phyloP scores from a whole-genome alignment of 53 echinoderm and acorn worm genomes.

The Holothuria leucospilota region DNA sequence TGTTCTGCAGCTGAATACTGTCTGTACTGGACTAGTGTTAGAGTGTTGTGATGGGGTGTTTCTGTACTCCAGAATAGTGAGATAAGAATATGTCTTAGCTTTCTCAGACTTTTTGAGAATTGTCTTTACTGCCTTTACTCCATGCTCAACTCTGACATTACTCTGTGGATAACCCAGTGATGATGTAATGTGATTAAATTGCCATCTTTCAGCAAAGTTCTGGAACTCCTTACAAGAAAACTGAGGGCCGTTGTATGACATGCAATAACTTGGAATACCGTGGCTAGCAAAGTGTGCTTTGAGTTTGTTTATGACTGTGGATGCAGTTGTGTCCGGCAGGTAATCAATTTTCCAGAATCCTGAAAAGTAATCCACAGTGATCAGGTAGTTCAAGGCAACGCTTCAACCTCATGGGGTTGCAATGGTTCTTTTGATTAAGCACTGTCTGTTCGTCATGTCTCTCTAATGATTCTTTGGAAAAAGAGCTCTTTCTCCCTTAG shows the following conservation, averaged over 20 bases:
- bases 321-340: slow-evolving; percentile 29
- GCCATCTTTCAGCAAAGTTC: slow-evolving; percentile 53
- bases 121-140: slow-evolving; percentile 38
- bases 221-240: slow-evolving; percentile 60
- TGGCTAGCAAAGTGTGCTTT: slow-evolving; percentile 70
- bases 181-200: slow-evolving; percentile 64
- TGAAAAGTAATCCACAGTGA: slow-evolving; percentile 61
- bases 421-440: slow-evolving; percentile 59
- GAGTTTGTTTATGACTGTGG: slow-evolving; percentile 53
- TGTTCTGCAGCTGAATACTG: slow-evolving; percentile 51
- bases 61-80: slow-evolving; percentile 25
- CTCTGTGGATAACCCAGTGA: slow-evolving; percentile 59
- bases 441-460: slow-evolving; percentile 47
- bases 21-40: slow-evolving; percentile 46
- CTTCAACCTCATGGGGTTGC: slow-evolving; percentile 52
- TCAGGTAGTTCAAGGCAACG: slow-evolving; percentile 54
- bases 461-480: slow-evolving; percentile 37
- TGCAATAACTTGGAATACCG: slow-evolving; percentile 54
- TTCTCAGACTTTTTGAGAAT: slow-evolving; percentile 62
- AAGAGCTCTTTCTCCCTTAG: slow-evolving; percentile 35
- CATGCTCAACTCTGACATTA: slow-evolving; percentile 62
- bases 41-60: slow-evolving; percentile 58
- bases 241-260: slow-evolving; percentile 69
- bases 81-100: slow-evolving; percentile 61
- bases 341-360: slow-evolving; percentile 46